phyloP scores from a whole-genome alignment of 2,113 vertebrate species.

The Coracopsis vasa region DNA sequence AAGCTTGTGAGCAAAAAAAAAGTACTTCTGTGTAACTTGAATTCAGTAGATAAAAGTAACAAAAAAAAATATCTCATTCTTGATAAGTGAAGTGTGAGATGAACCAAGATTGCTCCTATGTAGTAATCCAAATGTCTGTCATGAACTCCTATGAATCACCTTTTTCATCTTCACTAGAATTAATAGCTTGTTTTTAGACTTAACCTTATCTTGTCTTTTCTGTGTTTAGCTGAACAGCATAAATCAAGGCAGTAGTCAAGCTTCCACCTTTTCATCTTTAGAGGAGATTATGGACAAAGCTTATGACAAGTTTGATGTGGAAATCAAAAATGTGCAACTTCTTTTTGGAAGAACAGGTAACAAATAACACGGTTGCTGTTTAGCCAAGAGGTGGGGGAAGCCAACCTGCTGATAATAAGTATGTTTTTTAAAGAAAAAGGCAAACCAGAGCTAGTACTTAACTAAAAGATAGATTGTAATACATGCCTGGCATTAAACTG shows the following conservation, averaged over 20 bases:
- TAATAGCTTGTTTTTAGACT: not conserved
- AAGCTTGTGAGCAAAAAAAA: not conserved
- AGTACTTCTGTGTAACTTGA: not conserved
- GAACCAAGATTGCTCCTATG: not conserved
- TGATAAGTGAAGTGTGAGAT: not conserved
- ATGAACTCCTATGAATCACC: not conserved
- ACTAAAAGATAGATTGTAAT: not conserved
- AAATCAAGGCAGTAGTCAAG: constrained; percentile 71
- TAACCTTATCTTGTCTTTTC: not conserved
- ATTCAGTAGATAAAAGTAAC: not conserved
- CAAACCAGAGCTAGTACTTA: not conserved
- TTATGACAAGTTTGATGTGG: constrained; percentile 89
- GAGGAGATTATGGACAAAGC: constrained; percentile 98
- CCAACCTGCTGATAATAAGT: not conserved
- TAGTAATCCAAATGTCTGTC: not conserved
- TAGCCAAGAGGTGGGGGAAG: not conserved
- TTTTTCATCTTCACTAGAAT: not conserved
- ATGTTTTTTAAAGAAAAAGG: not conserved
- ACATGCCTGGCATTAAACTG: not conserved
- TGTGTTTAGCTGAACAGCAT: constrained; percentile 85
- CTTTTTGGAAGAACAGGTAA: constrained; percentile 92
- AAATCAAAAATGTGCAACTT: constrained; percentile 90
- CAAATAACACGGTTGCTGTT: not conserved
- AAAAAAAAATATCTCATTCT: not conserved
- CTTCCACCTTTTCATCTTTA: constrained; percentile 81